Evolutionary conservation across 2,113 vertebrate genomes (phyloP).

Genomic region (Chamaea fasciata): DNA sequence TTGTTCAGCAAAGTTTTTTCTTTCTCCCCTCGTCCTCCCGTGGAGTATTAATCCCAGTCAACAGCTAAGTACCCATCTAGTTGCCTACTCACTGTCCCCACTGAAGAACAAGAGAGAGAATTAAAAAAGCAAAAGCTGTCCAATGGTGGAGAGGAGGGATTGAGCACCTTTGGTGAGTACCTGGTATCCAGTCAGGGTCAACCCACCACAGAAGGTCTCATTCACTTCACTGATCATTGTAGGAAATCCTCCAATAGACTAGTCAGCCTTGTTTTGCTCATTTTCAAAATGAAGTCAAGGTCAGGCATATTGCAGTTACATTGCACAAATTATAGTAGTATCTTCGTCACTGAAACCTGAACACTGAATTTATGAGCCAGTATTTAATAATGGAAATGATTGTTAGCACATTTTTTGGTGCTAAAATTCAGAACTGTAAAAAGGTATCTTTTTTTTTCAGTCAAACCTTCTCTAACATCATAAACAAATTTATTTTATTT

Average conservation of each 20-base stretch:
- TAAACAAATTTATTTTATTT: not conserved
- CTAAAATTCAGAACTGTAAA: not conserved
- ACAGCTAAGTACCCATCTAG: not conserved
- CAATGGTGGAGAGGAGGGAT: not conserved
- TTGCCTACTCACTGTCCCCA: not conserved
- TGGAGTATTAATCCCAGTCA: accelerated
- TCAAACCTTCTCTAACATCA: not conserved
- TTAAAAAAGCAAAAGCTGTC: not conserved
- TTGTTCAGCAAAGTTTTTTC: not conserved
- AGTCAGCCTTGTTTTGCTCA: not conserved
- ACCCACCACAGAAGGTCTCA: not conserved
- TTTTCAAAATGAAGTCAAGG: not conserved
- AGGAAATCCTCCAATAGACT: not conserved
- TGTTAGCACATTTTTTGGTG: not conserved
- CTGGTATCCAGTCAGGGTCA: not conserved
- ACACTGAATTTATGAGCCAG: not conserved
- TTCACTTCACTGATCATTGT: not conserved
- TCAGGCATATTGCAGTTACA: not conserved
- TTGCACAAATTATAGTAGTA: not conserved
- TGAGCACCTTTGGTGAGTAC: not conserved
- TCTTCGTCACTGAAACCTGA: not conserved
- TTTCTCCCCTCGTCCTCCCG: not conserved
- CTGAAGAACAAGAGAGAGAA: not conserved
- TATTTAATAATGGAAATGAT: not conserved
- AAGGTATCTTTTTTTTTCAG: not conserved